Evolutionary conservation across 2,113 vertebrate genomes (phyloP).

Genomic region (Aspiorhynchus laticeps): DNA sequence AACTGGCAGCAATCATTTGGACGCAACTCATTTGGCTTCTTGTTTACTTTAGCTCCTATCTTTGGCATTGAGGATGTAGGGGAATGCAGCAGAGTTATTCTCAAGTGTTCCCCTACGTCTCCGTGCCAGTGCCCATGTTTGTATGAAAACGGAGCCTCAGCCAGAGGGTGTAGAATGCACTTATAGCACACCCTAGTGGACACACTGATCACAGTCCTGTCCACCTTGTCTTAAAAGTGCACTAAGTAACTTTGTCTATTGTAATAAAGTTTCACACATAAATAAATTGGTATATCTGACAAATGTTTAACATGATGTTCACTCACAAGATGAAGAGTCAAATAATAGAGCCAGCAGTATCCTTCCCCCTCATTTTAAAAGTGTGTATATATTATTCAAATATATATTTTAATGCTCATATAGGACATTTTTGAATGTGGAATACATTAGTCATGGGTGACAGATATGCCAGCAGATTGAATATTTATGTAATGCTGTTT

Average conservation of each 20-base stretch:
- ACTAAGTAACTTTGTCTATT: neutral
- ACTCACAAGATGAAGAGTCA: neutral
- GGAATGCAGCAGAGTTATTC: neutral
- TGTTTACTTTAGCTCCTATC: constrained; percentile 11
- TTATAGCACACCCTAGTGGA: constrained; percentile 66
- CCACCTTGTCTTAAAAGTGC: constrained; percentile 27
- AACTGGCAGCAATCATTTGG: constrained; percentile 69
- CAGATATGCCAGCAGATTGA: neutral
- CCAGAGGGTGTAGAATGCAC: constrained; percentile 44
- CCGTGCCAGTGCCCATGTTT: neutral
- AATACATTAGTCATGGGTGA: neutral
- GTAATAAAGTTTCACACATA: neutral
- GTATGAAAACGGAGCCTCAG: constrained; percentile 21
- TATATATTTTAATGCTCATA: too few species aligned
- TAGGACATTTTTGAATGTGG: neutral
- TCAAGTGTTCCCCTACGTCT: neutral
- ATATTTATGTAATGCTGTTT: neutral
- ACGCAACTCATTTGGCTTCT: neutral
- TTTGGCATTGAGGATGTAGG: neutral
- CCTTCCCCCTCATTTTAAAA: too few species aligned
- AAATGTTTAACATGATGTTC: neutral
- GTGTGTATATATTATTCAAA: too few species aligned
- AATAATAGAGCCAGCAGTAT: neutral
- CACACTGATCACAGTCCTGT: neutral
- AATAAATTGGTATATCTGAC: neutral